Evolutionary conservation across 2,888 invertebrate genomes (phyloP).

Genomic region (Diarsia brunnea): DNA sequence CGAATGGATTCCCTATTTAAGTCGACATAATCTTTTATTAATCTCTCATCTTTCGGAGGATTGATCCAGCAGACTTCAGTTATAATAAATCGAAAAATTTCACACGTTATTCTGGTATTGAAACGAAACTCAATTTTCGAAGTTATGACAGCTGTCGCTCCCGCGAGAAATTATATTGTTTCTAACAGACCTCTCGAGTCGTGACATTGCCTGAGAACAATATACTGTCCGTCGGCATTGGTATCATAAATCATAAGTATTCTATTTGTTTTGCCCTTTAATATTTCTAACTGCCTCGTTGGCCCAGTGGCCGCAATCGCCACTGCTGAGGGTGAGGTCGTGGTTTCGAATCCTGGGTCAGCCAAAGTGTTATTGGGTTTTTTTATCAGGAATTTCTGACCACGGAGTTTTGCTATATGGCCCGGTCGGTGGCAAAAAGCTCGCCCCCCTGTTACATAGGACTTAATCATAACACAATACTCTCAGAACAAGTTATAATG

Average conservation of each 20-base stretch:
- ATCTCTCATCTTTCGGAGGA: slow-evolving; percentile 29
- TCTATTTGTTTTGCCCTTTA: slow-evolving; percentile 6
- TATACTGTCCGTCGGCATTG: neutral
- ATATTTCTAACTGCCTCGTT: neutral
- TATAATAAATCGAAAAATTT: slow-evolving; percentile 53
- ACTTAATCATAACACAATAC: too few relatives aligned
- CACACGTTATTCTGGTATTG: slow-evolving; percentile 47
- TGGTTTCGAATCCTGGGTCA: too few relatives aligned
- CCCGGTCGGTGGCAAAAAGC: too few relatives aligned
- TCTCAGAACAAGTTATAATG: too few relatives aligned
- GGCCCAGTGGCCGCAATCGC: too few relatives aligned
- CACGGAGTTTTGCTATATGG: too few relatives aligned
- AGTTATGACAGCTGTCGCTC: slow-evolving; percentile 63
- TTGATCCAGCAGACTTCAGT: slow-evolving; percentile 16
- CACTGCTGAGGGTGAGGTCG: too few relatives aligned
- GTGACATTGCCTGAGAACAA: slow-evolving; percentile 13
- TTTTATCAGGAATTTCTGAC: too few relatives aligned
- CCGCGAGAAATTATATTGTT: slow-evolving; percentile 65
- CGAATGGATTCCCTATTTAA: slow-evolving; percentile 16
- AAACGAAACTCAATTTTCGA: slow-evolving; percentile 61
- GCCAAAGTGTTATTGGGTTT: too few relatives aligned
- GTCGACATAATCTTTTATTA: slow-evolving; percentile 32
- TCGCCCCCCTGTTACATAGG: too few relatives aligned
- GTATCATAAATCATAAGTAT: slow-evolving; percentile 30
- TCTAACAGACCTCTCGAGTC: slow-evolving; percentile 44